Evolutionary conservation across 2,888 invertebrate species (phyloP).

Genomic region (Lithophane ornitopus): DNA sequence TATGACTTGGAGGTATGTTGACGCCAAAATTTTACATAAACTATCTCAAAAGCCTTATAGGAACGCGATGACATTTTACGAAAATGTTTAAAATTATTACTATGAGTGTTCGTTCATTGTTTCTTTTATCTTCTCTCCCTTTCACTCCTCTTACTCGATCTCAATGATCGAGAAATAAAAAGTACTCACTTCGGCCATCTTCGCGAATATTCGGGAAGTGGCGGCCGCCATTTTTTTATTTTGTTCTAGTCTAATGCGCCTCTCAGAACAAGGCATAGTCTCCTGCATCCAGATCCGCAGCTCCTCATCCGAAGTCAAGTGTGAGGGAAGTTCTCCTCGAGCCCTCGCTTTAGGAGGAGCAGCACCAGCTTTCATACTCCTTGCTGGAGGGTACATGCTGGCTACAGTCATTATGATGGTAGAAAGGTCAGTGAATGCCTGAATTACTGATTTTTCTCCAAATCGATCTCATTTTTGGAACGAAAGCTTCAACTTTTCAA

Average conservation of each 20-base stretch:
- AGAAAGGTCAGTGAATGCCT: constrained; percentile 73
- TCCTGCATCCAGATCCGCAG: constrained; percentile 75
- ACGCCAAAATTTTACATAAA: too few species aligned
- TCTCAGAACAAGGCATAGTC: constrained; percentile 81
- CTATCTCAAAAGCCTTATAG: too few species aligned
- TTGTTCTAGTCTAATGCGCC: constrained; percentile 74
- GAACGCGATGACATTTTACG: too few species aligned
- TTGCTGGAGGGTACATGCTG: constrained; percentile 76
- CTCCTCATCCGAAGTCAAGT: constrained; percentile 68
- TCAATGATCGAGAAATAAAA: too few species aligned
- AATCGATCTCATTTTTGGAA: not conserved
- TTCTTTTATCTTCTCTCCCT: too few species aligned
- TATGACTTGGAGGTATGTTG: constrained; percentile 80
- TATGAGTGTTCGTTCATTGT: too few species aligned
- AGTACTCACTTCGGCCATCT: too few species aligned
- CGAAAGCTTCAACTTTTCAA: too few species aligned
- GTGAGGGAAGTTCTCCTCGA: constrained; percentile 82
- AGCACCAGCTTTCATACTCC: constrained; percentile 83
- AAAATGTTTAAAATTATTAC: too few species aligned
- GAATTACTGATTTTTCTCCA: not conserved
- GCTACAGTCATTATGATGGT: constrained; percentile 75
- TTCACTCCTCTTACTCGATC: too few species aligned
- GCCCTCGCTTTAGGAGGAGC: constrained; percentile 85
- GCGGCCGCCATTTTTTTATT: too few species aligned
- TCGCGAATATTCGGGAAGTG: too few species aligned